Conservation (phyloP, 2,797 vertebrate genomes). For the Euthynnus affinis region DNA sequence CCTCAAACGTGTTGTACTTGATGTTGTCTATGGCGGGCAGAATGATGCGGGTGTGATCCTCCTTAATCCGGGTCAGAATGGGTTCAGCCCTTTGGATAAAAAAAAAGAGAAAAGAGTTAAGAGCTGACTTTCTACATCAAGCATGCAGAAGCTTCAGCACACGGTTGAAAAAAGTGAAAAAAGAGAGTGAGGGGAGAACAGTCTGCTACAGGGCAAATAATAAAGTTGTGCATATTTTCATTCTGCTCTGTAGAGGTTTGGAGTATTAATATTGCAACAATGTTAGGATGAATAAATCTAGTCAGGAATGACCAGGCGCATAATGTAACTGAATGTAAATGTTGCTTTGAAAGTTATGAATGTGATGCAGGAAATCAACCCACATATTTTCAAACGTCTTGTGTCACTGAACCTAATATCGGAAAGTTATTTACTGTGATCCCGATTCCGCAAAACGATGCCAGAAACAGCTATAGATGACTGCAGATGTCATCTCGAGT, state of each 20-base stretch:
- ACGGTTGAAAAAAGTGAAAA: slow-evolving; percentile 16
- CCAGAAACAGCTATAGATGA: slow-evolving; percentile 24
- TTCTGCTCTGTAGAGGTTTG: slow-evolving; percentile 23
- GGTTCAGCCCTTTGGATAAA: slow-evolving; percentile 90
- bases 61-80: slow-evolving; percentile 92
- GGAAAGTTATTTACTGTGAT: neutral
- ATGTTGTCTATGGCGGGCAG: slow-evolving; percentile 98
- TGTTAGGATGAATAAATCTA: slow-evolving; percentile 17
- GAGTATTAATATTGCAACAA: slow-evolving; percentile 40
- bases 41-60: slow-evolving; percentile 94
- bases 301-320: neutral
- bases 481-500: slow-evolving; percentile 19
- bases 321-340: slow-evolving; percentile 21
- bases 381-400: neutral
- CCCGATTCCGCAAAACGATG: neutral
- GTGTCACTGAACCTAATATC: neutral
- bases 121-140: slow-evolving; percentile 11
- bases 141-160: neutral
- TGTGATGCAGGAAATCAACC: neutral
- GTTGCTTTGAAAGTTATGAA: slow-evolving; percentile 12
- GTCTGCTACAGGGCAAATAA: slow-evolving; percentile 19
- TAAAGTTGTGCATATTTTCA: slow-evolving; percentile 12
- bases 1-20: slow-evolving; percentile 97
- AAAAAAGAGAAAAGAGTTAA: slow-evolving; percentile 29
- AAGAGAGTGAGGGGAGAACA: slow-evolving; percentile 1